Conservation (phyloP, 1,140 invertebrate genomes). For the Thaumetopoea pityocampa region DNA sequence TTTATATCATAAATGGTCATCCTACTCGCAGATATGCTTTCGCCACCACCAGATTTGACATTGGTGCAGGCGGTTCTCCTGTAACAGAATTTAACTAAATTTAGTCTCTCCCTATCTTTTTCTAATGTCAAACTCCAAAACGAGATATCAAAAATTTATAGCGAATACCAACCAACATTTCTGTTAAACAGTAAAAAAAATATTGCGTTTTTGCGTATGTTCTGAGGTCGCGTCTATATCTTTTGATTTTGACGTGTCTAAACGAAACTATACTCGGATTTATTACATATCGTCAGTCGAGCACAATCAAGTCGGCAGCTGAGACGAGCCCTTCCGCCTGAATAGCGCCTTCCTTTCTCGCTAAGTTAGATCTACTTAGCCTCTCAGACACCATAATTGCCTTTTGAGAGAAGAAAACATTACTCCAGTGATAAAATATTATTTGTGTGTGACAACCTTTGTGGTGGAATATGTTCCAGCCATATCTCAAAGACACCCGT, state of each 20-base stretch:
- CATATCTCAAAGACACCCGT: constrained; percentile 66
- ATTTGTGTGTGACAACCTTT: constrained; percentile 64
- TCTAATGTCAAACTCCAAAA: too few species aligned
- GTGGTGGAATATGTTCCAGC: constrained; percentile 46
- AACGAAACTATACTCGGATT: neutral
- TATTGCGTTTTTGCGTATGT: too few species aligned
- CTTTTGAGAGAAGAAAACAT: constrained; percentile 40
- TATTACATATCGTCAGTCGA: neutral
- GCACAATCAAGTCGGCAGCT: neutral
- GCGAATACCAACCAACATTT: too few species aligned
- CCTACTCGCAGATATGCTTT: too few species aligned
- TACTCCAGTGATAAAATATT: constrained; percentile 53
- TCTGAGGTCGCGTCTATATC: too few species aligned
- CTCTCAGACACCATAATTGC: constrained; percentile 31
- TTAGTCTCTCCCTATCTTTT: too few species aligned
- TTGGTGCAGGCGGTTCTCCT: too few species aligned
- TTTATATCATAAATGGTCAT: too few species aligned
- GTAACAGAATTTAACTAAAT: too few species aligned
- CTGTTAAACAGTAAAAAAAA: too few species aligned
- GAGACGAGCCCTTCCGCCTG: constrained; percentile 2
- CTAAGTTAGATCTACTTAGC: constrained; percentile 3
- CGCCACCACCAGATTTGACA: too few species aligned
- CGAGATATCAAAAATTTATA: too few species aligned
- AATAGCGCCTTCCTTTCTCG: constrained; percentile 23
- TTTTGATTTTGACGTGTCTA: neutral